Evolutionary conservation across 2,888 invertebrate genomes (phyloP).

Genomic region (Germaria angustata): DNA sequence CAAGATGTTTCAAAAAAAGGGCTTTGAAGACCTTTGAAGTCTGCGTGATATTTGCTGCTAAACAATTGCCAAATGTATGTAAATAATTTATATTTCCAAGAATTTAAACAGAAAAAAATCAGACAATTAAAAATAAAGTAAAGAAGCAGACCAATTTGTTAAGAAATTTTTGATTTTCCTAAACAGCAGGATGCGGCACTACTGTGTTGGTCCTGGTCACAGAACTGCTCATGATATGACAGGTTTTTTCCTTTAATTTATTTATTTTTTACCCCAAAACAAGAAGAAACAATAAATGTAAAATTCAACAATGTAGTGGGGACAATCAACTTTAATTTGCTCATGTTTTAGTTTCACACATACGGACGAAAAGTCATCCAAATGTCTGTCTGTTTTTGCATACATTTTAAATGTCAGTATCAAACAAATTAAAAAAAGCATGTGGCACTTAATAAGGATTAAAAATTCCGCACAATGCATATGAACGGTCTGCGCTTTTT

Average conservation of each 20-base stretch:
- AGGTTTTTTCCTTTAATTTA: slow-evolving; percentile 10
- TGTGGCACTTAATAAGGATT: slow-evolving; percentile 67
- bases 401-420: slow-evolving; percentile 45
- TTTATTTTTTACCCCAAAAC: neutral
- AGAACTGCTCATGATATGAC: slow-evolving; percentile 35
- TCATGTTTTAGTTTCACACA: slow-evolving; percentile 48
- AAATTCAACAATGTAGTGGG: slow-evolving; percentile 49
- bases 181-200: slow-evolving; percentile 59
- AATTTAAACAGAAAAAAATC: neutral
- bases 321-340: slow-evolving; percentile 58
- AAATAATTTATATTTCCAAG: neutral
- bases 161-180: slow-evolving; percentile 32
- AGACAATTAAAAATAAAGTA: neutral
- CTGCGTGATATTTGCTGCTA: slow-evolving; percentile 1
- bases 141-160: slow-evolving; percentile 38
- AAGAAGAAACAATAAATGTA: slow-evolving; percentile 42
- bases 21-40: no score
- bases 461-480: neutral
- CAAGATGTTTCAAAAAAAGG: no score
- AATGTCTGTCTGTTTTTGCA: neutral
- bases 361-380: neutral
- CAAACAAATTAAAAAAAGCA: slow-evolving; percentile 32
- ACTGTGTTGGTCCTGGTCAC: slow-evolving; percentile 49
- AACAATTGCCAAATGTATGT: slow-evolving; percentile 1
- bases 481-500: neutral